These are phyloP conservation scores for Oenanthe melanoleuca DNA, from an alignment of 2,113 vertebrate species.

Conservation along the genomic window DNA sequence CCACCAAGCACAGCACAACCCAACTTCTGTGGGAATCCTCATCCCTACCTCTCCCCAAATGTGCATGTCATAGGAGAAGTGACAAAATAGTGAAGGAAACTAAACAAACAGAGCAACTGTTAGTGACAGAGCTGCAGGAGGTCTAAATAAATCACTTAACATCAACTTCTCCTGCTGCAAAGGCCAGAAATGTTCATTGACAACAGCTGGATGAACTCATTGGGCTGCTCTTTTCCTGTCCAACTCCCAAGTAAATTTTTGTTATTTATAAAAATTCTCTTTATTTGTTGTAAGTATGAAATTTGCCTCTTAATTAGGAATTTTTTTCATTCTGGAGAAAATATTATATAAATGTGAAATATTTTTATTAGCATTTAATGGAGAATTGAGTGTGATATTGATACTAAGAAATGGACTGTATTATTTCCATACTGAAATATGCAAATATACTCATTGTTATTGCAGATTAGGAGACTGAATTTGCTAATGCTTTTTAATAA, in stretches of 20 bases:
- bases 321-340: background rate
- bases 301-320: background rate
- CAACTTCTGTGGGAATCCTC: fast-evolving
- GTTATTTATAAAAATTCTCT: background rate
- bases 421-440: conserved; percentile 21
- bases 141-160: background rate
- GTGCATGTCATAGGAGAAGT: background rate
- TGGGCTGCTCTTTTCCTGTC: background rate
- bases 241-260: background rate
- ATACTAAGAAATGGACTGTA: conserved; percentile 39
- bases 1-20: background rate
- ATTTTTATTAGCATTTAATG: conserved; percentile 34
- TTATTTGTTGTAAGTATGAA: background rate
- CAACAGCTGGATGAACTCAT: background rate
- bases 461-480: conserved; percentile 40
- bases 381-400: conserved; percentile 22
- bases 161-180: background rate
- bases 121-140: background rate
- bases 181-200: background rate
- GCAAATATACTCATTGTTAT: conserved; percentile 51
- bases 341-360: background rate
- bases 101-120: background rate
- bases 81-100: background rate
- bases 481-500: conserved; percentile 60
- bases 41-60: background rate